Conservation (phyloP, 1,140 invertebrate genomes). For the Papilio aristodemus region DNA sequence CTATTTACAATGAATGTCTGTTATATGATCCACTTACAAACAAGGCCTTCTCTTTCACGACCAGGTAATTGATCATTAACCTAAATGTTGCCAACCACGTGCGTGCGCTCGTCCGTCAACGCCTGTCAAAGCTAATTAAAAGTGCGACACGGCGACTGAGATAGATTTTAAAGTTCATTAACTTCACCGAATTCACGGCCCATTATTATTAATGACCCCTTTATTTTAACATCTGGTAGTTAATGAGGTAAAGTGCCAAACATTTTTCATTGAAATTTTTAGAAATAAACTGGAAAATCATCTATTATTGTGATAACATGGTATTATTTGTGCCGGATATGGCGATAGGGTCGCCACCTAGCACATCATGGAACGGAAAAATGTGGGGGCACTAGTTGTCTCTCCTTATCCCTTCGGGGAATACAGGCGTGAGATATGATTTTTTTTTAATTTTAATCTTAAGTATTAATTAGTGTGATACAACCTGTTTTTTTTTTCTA, state of each 20-base stretch:
- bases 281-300: background rate
- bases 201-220: slow-evolving; percentile 23
- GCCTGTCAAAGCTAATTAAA: slow-evolving; percentile 27
- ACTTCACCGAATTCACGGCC: slow-evolving; percentile 4
- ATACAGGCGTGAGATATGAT: too few species aligned
- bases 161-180: slow-evolving; percentile 15
- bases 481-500: background rate
- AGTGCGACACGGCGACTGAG: slow-evolving; percentile 3
- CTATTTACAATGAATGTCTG: too few species aligned
- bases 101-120: slow-evolving; percentile 11
- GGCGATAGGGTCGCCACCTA: too few species aligned
- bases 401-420: too few species aligned
- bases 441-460: too few species aligned
- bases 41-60: background rate
- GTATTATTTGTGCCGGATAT: too few species aligned
- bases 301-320: too few species aligned
- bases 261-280: background rate
- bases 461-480: background rate
- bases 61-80: slow-evolving; percentile 22
- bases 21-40: background rate
- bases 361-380: too few species aligned
- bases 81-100: background rate
- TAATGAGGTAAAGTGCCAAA: background rate
- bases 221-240: background rate
- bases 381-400: too few species aligned